Evolutionary conservation across 2,113 vertebrate genomes (phyloP), one percentile per base, ranked within the genome.

Genomic region (Choloepus hoffmanni): DNA sequence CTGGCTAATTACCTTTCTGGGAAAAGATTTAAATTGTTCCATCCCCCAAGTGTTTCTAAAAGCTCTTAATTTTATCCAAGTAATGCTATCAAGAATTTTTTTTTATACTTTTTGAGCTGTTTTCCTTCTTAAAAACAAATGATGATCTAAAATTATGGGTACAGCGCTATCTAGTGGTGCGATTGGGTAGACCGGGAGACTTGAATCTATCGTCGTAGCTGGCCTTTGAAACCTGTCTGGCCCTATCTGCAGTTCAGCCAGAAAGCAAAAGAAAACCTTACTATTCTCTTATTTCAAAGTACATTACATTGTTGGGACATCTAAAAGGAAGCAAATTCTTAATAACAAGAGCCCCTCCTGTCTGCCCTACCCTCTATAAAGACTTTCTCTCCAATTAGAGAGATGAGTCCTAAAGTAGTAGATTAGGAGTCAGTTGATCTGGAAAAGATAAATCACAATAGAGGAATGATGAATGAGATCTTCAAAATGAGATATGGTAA

Each of bases 21-120:
- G 95, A 88, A 92, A 68, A 95, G 81, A 68, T 85, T 90, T 79
- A 97, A 93, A 85, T 89, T 72, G 83, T 92, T 84, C 40, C 94
- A 97, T 95, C 73, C 90, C 92, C 78, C 96, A 93, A 95, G 89
- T 96, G 78, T 97, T 94, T 81, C 82, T 92, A 88, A 95, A 96
- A 96, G 65, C 79, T 96, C 94, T 93, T 92, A 77, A 95, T 97
- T 96, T 97, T 97, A 98, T 97, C 96, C 79, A 76, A 96, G 62
- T 93, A 97, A 97, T 95, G 81, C 85, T 72, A 72, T 84, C 94
- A 86, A 95, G 96, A 96, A 96, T 87, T 36, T 70, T 96, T 88
- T 90, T 89, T 77, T 76, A 65, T 83, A 45, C 13, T 94, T 72
- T 87, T 21, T 30, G 68, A 85, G 48, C 36, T 5, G 14, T 5